Base-by-base conservation (phyloP, 2,888 invertebrate genomes). In the Omphaloscelis lunosa region DNA sequence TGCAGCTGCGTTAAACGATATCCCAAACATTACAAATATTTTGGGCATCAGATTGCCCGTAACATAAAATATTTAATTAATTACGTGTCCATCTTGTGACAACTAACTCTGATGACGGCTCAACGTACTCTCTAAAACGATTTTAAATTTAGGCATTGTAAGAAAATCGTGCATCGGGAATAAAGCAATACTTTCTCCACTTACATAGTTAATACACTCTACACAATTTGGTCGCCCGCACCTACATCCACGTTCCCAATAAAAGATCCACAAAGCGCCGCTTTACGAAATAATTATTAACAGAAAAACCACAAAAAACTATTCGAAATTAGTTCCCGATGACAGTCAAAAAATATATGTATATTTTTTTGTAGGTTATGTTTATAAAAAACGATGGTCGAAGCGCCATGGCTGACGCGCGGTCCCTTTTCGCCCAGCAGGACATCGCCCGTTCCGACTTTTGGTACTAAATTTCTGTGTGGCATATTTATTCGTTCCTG, bases 251-350 rank as follows among this genome's bases (percentile, higher is more conserved):
- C 67, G 68, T 51, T 73, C 68, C 48, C 53, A 66, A 84, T 78
- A 79, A 75, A 79, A 70, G 65, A 61, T 58, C 83, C 86, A 86
- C 91, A 91, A 89, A 91, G 93, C 92, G 91, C 91, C 92, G 90
- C 91, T 93, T 91, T 92, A 95, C 93, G 91, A 94, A 95, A 95
- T 95, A 95, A 95, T 94, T 93, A 94, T 93, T 93, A 93, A 92
- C 92, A 94, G 93, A 94, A 94, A 95, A 94, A 95, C 93, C 91
- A 96, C 94, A 95, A 96, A 96, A 95, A 96, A 94, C 93, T 89
- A 89, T 91, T 89, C 94, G 93, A 96, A 96, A 96, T 96, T 96
- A 96, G 96, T 96, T 96, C 96, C 94, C 96, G 96, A 96, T 96
- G 96, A 96, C 96, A 96, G 95, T 95, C 94, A 93, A 96, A 95